Base-by-base conservation (phyloP, 2,797 vertebrate species). In the Brachyrhaphis roseni region DNA sequence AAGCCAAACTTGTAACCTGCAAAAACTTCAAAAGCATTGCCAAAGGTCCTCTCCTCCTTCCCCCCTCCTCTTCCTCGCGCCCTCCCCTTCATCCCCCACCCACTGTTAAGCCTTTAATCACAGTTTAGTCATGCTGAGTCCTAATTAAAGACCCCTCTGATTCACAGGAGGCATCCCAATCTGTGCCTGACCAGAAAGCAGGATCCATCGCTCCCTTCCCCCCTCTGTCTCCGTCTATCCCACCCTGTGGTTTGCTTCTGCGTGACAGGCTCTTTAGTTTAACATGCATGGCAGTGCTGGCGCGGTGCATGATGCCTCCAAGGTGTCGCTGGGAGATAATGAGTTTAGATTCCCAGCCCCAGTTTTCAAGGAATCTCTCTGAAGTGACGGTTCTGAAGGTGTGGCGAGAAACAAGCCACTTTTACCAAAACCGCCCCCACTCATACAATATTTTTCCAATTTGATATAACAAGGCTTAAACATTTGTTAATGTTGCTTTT, bases 91-190 rank as follows among this genome's bases (percentile, higher is more conserved):
- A 0, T 10, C 53, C 80, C 88, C 90, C 90, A 87, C 81, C 87
- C 87, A 83, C 93, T 87, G 90, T 89, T 93, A 94, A 94, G 93
- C 93, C 95, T 94, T 95, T 95, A 96, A 96, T 96, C 93, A 95
- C 94, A 94, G 94, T 96, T 96, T 95, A 96, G 95, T 95, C 96
- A 95, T 91, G 93, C 95, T 93, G 91, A 93, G 92, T 78, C 87
- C 95, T 96, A 96, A 96, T 96, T 96, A 96, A 96, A 95, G 94
- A 93, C 93, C 93, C 93, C 91, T 92, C 88, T 66, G 83, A 92
- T 93, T 94, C 94, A 94, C 92, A 90, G 85, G 79, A 62, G 90
- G 91, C 81, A 66, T 91, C 92, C 92, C 87, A 86, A 80, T 89
- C 88, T 85, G 84, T 89, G 90, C 90, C 90, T 87, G 92, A 90